Conservation (phyloP, 2,113 vertebrate genomes). For the Capreolus pygargus region DNA sequence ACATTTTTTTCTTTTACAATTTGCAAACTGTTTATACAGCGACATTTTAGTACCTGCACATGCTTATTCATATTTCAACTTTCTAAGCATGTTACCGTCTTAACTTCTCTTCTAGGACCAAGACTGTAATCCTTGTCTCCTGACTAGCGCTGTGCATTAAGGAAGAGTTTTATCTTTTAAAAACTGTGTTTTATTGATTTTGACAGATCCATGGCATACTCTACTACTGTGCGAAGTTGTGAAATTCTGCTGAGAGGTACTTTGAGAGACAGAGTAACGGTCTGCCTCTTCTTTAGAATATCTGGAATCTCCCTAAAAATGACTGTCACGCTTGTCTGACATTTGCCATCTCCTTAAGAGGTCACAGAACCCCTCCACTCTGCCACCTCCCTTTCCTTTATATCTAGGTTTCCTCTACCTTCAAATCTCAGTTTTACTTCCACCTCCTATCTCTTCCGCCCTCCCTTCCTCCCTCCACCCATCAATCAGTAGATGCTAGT, state of each 20-base stretch:
- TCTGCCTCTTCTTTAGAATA: not conserved
- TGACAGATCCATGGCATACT: not conserved
- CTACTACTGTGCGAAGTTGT: not conserved
- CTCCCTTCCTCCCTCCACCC: not conserved
- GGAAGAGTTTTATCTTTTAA: not conserved
- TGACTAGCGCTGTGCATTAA: not conserved
- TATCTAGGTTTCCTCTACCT: not conserved
- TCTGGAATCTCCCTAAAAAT: not conserved
- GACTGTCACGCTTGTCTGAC: not conserved
- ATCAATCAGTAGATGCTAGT: not conserved
- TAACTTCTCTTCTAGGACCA: constrained; percentile 10
- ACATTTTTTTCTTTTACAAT: not conserved
- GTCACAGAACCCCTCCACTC: not conserved
- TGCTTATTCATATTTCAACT: not conserved
- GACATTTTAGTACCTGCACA: not conserved
- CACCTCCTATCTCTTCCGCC: not conserved
- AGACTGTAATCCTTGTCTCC: not conserved
- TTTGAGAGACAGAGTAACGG: not conserved
- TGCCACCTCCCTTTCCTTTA: not conserved
- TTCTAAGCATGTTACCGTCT: not conserved
- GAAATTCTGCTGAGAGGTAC: not conserved
- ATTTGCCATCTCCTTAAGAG: not conserved
- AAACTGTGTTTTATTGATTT: not conserved
- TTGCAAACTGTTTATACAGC: not conserved
- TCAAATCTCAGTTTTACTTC: constrained; percentile 45